Percentiles rank a stretch among this genome's conserved stretches.
These are phyloP conservation scores for Nannobrachium achirus DNA, from an alignment of 2,113 vertebrate genomes.

Conservation along the genomic window DNA sequence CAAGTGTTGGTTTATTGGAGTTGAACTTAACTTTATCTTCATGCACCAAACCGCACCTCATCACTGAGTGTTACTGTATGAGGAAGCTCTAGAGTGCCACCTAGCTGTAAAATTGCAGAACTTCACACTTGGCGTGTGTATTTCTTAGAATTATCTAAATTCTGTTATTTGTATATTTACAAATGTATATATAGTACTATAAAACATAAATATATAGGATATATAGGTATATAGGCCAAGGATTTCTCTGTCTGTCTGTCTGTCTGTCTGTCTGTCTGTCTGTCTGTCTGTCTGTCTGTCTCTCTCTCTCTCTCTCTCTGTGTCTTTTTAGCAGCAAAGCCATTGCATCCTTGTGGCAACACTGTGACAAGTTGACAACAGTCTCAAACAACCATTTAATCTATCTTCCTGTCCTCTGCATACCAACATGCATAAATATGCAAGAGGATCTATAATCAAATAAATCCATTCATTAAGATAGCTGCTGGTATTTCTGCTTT, in stretches of 20 bases:
- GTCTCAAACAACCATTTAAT: slow-evolving; percentile 48
- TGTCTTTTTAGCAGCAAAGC: slow-evolving; percentile 31
- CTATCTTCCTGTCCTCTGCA: slow-evolving; percentile 40
- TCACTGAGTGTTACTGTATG: background rate
- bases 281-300: background rate
- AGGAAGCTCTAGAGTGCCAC: slow-evolving; percentile 63
- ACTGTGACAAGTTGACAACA: slow-evolving; percentile 38
- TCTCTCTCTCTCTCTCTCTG: too few species aligned
- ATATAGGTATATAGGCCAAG: too few species aligned
- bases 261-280: slow-evolving; percentile 30
- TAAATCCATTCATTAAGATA: slow-evolving; percentile 81
- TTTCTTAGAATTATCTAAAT: background rate
- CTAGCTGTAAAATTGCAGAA: slow-evolving; percentile 52
- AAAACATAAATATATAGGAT: too few species aligned
- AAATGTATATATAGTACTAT: background rate
- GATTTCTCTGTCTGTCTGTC: slow-evolving; percentile 15
- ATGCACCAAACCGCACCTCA: slow-evolving; percentile 14
- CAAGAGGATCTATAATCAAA: slow-evolving; percentile 80
- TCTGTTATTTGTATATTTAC: background rate
- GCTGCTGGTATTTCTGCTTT: slow-evolving; percentile 82
- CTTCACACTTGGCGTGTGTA: background rate
- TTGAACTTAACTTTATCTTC: background rate
- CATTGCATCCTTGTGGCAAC: background rate
- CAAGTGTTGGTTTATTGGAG: slow-evolving; percentile 4
- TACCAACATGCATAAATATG: slow-evolving; percentile 76